Evolutionary conservation across 2,113 vertebrate genomes (phyloP), one percentile per base, ranked within the genome.

Genomic region (Centropus bengalensis): DNA sequence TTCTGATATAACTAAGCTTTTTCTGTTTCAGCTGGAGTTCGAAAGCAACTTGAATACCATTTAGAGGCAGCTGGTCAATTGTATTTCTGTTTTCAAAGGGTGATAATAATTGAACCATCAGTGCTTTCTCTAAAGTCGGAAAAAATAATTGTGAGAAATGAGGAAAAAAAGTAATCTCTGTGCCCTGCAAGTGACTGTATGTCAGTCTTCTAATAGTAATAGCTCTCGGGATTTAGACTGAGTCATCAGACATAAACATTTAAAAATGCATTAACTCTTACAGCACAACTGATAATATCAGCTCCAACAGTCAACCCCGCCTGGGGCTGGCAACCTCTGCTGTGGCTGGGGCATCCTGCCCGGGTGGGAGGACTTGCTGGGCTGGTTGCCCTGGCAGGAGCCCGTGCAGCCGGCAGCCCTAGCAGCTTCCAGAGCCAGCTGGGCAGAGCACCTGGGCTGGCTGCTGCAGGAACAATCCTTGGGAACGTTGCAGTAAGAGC

Each of bases 261-360:
- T 74, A 28, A 77, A 88, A 59, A 49, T 66, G 67, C 52, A 49
- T 84, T 52, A 58, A 10, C 42, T 33, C 71, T 86, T 45, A 19
- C 4, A 38, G 32, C 19, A 40, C 9, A 47, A 15, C 28, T 28
- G 74, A n/a, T 71, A 45, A 52, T 22, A 55, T 51, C 73, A 30
- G 69, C 52, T 81, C 2, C 16, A 4, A 14, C 64, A 10, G 45
- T 14, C 27, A 49, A 40, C 51, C 9, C 27, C 0, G 20, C 73
- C 24, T 10, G 54, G 7, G 68, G 68, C 70, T 27, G 42, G 64
- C 58, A 33, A 22, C 16, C 47, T 47, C 47, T 36, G 51, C 51
- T 47, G 51, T 30, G 23, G 44, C 0, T 0, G 27, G 45, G n/a
- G 8, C 59, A 42, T n/a, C 16, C 13, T 0, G 6, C 30, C 26